These are phyloP conservation scores for Episyrphus balteatus DNA, from an alignment of 1,140 invertebrate species.

Conservation along the genomic window DNA sequence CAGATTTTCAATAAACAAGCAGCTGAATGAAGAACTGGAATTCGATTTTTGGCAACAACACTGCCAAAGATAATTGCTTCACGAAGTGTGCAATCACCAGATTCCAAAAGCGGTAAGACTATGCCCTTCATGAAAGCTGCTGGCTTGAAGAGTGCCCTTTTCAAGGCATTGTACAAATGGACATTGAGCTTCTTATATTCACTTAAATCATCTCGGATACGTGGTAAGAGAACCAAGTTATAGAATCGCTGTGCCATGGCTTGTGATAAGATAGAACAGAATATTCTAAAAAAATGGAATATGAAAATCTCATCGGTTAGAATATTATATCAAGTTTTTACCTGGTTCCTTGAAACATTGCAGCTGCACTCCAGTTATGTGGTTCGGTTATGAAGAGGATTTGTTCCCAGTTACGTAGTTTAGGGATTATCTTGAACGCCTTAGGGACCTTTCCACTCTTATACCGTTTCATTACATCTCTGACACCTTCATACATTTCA, in stretches of 20 bases:
- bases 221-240: slow-evolving; percentile 83
- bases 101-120: slow-evolving; percentile 78
- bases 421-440: slow-evolving; percentile 94
- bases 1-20: slow-evolving; percentile 92
- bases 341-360: slow-evolving; percentile 63
- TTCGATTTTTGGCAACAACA: slow-evolving; percentile 80
- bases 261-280: slow-evolving; percentile 91
- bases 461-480: slow-evolving; percentile 77
- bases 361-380: slow-evolving; percentile 77
- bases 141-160: slow-evolving; percentile 92
- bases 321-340: slow-evolving; percentile 1
- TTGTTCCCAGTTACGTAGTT: slow-evolving; percentile 92
- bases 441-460: slow-evolving; percentile 94
- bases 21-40: slow-evolving; percentile 92
- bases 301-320: neutral
- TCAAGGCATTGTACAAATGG: slow-evolving; percentile 89
- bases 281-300: slow-evolving; percentile 52
- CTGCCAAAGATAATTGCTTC: slow-evolving; percentile 94
- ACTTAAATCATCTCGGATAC: slow-evolving; percentile 87
- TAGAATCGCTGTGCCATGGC: slow-evolving; percentile 96
- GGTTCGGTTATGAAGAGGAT: slow-evolving; percentile 81
- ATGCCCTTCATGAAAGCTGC: slow-evolving; percentile 99
- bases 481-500: slow-evolving; percentile 80
- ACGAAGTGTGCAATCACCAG: slow-evolving; percentile 84
- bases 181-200: slow-evolving; percentile 95